Base-by-base conservation (phyloP, 1,140 invertebrate species). In the Drosophila sp. region DNA sequence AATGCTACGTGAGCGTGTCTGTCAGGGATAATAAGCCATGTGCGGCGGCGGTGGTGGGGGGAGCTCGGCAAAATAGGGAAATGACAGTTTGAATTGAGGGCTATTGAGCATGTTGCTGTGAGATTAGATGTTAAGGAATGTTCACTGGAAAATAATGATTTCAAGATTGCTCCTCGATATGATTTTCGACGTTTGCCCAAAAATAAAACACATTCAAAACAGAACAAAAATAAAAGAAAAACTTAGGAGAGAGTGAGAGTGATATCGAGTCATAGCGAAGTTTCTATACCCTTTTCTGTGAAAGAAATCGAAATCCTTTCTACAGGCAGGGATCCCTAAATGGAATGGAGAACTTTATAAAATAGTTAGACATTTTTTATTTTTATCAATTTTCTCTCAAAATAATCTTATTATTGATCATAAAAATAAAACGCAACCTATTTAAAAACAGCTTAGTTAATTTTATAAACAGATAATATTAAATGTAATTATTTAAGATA, bases 61-160 rank as follows among this genome's bases (percentile, higher is more conserved):
- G 25, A 5, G 32, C 29, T 10, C 17, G 29, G 63, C 64, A 64
- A 68, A 61, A 50, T 57, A 58, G 56, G 30, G 58, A 64, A 66
- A 65, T 72, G 66, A 70, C 80, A 75, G 50, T 63, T 72, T 60
- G 68, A 54, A 80, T 70, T 66, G 69, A 66, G 58, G 62, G 70
- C 56, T 67, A 58, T 56, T 47, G 27, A 50, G 33, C 27, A 7
- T 47, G 23, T 64, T 5, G 56, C 27, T 11, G 29, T 65, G 61
- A 63, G 66, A 76, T 76, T 60, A 50, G 60, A 75, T 67, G 64
- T 57, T 74, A 75, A 62, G 72, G 64, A 75, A 75, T 74, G 64
- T 54, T 35, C 6, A 54, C 33, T 74, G 60, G 29, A 63, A 65
- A 58, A 68, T 68, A 76, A 76, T 50, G 44, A 50, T 50, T 50